Percentiles rank a stretch among this genome's conserved stretches.
phyloP scores from a whole-genome alignment of 2,888 invertebrate genomes.

The Phalera bucephala region DNA sequence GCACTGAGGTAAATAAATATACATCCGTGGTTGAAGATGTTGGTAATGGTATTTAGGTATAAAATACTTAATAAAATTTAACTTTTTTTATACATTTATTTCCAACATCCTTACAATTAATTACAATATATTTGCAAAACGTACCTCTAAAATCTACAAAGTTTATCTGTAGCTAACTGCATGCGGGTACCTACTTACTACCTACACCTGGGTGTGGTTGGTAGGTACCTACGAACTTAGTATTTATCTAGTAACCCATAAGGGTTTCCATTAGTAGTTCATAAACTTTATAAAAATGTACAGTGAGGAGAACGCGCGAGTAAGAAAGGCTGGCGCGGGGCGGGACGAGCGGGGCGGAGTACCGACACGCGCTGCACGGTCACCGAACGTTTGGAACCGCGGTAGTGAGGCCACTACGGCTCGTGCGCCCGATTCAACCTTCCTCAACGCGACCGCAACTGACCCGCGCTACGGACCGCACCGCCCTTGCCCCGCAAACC shows the following conservation, averaged over 20 bases:
- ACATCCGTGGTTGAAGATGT: too few species aligned
- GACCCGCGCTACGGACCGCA: slow-evolving; percentile 69
- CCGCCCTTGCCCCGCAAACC: slow-evolving; percentile 19
- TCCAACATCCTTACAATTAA: too few species aligned
- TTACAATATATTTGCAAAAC: too few species aligned
- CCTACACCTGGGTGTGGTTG: too few species aligned
- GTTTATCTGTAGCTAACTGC: too few species aligned
- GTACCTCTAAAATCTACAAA: too few species aligned
- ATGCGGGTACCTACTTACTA: too few species aligned
- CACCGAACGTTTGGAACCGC: slow-evolving; percentile 78
- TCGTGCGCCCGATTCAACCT: slow-evolving; percentile 82
- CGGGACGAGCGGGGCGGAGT: slow-evolving; percentile 54
- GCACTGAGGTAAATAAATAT: too few species aligned
- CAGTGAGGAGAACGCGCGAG: slow-evolving; percentile 43
- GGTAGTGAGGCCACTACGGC: slow-evolving; percentile 66
- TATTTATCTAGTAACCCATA: too few species aligned
- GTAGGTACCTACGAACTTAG: neutral
- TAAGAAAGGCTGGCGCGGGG: slow-evolving; percentile 35
- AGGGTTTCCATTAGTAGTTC: neutral
- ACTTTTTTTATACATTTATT: too few species aligned
- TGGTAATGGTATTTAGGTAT: too few species aligned
- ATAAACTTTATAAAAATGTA: slow-evolving; percentile 12
- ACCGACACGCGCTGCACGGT: slow-evolving; percentile 82
- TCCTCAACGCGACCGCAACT: slow-evolving; percentile 82
- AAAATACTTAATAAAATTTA: too few species aligned